Conservation (phyloP, 2,888 invertebrate species). For the Lamellibrachia columna region DNA sequence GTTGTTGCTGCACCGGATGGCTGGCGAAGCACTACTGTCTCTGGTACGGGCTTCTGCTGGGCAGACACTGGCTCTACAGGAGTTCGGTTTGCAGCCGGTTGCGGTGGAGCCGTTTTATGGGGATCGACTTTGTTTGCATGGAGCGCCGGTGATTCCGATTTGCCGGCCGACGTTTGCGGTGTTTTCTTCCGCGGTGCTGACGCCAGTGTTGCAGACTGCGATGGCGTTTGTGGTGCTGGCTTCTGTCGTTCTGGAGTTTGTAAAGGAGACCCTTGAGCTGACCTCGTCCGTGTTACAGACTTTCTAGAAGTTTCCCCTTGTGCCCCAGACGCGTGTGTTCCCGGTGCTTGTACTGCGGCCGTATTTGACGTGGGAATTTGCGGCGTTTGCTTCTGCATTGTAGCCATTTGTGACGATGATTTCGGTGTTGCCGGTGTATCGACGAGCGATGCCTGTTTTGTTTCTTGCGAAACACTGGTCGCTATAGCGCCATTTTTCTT, state of each 20-base stretch:
- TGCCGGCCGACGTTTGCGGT: neutral
- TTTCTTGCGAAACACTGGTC: neutral
- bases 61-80: neutral
- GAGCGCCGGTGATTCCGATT: neutral
- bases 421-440: neutral
- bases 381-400: neutral
- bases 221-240: neutral
- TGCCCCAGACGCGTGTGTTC: neutral
- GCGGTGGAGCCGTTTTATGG: too few species aligned
- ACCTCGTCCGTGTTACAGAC: neutral
- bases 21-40: neutral
- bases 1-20: neutral
- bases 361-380: neutral
- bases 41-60: neutral
- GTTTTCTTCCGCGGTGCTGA: neutral
- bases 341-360: neutral
- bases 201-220: neutral
- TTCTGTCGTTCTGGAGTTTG: neutral
- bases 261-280: neutral
- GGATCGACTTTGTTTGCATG: neutral
- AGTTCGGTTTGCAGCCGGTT: neutral
- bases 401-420: neutral
- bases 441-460: neutral
- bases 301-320: neutral
- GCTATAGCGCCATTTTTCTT: neutral